Percentiles rank a stretch among this genome's conserved stretches.
Evolutionary conservation across 2,113 vertebrate species (phyloP).

Genomic region (Grantiella picta): DNA sequence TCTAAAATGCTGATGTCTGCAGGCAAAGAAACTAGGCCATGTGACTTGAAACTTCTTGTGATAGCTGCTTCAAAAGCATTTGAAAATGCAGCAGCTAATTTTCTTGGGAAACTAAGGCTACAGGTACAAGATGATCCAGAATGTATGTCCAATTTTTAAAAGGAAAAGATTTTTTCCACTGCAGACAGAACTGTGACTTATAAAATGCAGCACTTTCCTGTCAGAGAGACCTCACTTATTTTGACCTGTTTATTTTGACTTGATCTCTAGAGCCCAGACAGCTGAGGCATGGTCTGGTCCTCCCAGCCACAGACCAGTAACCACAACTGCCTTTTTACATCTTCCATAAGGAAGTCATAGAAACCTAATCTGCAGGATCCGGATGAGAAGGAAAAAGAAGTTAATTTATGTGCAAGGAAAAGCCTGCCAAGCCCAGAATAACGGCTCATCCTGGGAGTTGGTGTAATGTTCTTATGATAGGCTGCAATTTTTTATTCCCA

Average conservation of each 20-base stretch:
- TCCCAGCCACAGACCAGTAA: not conserved
- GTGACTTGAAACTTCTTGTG: not conserved
- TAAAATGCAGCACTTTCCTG: not conserved
- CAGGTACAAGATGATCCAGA: not conserved
- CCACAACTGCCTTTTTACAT: not conserved
- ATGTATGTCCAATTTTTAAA: not conserved
- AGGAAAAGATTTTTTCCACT: not conserved
- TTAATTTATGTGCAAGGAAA: not conserved
- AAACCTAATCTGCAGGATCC: not conserved
- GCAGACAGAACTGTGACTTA: not conserved
- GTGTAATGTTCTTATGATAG: accelerated
- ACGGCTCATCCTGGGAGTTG: not conserved
- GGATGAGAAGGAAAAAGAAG: not conserved
- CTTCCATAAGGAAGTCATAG: not conserved
- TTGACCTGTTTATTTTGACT: not conserved
- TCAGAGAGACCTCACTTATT: not conserved
- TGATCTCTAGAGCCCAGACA: not conserved
- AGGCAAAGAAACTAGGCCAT: not conserved
- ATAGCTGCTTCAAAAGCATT: not conserved
- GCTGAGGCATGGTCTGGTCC: not conserved
- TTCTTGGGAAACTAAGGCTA: not conserved
- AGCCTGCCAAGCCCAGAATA: not conserved
- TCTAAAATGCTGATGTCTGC: not conserved
- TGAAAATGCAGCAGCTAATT: not conserved
- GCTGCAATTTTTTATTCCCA: not conserved